phyloP scores from a whole-genome alignment of 2,113 vertebrate species.

The Nothocercus julius region DNA sequence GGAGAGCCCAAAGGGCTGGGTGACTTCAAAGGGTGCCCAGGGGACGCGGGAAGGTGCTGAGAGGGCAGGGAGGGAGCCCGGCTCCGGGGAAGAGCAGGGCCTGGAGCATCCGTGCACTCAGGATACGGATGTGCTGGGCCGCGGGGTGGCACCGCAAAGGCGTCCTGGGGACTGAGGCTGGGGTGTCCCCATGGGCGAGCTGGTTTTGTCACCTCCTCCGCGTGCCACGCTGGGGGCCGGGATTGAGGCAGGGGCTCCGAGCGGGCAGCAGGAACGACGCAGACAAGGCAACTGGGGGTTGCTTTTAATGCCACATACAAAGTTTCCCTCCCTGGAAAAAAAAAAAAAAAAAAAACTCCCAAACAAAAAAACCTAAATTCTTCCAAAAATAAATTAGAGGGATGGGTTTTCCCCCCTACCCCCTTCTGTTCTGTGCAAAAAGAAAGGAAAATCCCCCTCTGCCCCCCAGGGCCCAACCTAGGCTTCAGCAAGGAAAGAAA shows the following conservation, averaged over 20 bases:
- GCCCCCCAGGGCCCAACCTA: constrained; percentile 5
- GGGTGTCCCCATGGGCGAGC: background rate
- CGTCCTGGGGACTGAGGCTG: no score
- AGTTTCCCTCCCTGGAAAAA: background rate
- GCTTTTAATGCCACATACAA: constrained; percentile 41
- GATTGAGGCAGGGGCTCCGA: background rate
- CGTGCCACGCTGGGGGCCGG: background rate
- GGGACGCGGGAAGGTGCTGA: no score
- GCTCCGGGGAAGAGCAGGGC: no score
- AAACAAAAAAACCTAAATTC: background rate
- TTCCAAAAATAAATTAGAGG: constrained; percentile 53
- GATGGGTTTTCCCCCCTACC: background rate
- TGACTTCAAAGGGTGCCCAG: no score
- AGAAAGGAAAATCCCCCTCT: background rate
- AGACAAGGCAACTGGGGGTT: background rate
- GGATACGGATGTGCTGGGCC: no score
- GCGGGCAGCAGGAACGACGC: background rate
- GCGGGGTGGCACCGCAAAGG: no score
- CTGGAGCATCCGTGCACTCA: no score
- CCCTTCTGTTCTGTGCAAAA: constrained; percentile 43
- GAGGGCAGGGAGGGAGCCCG: no score
- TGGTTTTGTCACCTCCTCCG: background rate
- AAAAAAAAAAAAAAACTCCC: no score
- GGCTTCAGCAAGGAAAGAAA: constrained; percentile 33
- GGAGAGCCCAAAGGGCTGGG: no score